Conservation (phyloP, 2,113 vertebrate species). For the Procapra przewalskii region DNA sequence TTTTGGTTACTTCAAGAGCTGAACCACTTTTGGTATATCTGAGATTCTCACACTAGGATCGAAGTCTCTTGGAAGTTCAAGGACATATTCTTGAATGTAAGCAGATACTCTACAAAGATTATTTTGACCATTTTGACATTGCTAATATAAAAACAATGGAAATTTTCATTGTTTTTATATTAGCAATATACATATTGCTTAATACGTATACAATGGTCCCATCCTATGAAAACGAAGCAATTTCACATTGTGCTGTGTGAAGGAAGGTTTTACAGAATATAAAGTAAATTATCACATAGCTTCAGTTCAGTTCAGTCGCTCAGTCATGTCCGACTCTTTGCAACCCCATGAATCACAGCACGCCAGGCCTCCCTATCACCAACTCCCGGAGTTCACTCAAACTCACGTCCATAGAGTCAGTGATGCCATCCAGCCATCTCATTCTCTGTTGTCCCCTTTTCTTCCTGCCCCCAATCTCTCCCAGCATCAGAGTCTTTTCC, state of each 20-base stretch:
- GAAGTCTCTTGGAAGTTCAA: not conserved
- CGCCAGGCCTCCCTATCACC: no score
- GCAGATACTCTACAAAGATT: not conserved
- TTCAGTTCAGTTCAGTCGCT: not conserved
- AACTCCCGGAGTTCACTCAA: no score
- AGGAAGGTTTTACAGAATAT: not conserved
- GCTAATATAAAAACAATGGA: not conserved
- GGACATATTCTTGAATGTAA: not conserved
- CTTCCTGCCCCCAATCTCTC: no score
- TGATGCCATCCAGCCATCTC: no score
- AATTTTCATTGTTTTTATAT: not conserved
- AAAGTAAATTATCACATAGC: not conserved
- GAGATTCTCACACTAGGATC: not conserved
- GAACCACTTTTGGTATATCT: not conserved
- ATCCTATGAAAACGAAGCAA: not conserved
- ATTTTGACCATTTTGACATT: not conserved
- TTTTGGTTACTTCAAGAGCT: not conserved
- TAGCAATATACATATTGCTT: not conserved
- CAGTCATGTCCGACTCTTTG: no score
- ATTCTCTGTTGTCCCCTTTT: no score
- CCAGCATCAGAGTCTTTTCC: no score
- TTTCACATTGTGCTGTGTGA: not conserved
- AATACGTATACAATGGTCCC: not conserved
- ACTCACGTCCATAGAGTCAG: no score
- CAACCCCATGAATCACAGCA: no score